Evolutionary conservation across 37 sponge, comb jelly and placozoan genomes (phyloP), one percentile per base, ranked within the genome.

Genomic region (Beroe forskalii): DNA sequence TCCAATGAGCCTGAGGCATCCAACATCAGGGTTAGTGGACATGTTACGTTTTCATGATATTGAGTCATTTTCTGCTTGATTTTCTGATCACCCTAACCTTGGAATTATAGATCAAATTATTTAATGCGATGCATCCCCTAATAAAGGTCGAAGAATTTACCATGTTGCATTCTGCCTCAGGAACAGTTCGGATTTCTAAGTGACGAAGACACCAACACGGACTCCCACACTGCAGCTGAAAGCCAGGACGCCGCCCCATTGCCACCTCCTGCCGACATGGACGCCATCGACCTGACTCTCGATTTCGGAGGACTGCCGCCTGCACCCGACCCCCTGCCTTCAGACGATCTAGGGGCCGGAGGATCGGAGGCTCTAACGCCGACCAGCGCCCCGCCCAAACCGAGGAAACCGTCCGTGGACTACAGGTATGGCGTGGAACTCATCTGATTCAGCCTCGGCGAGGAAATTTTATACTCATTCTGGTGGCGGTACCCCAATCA

Each of bases 141-240:
- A n/a, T n/a, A n/a, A n/a, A n/a, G n/a, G n/a, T n/a, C n/a, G n/a
- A n/a, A n/a, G n/a, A n/a, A n/a, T n/a, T n/a, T n/a, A n/a, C n/a
- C n/a, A n/a, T n/a, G n/a, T n/a, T n/a, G n/a, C n/a, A n/a, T n/a
- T n/a, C n/a, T n/a, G n/a, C 72, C 1, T 0, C 86, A 80, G 86
- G 86, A 80, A 38, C 48, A 42, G 30, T 80, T 80, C 35, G 86
- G 86, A 1, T 80, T 80, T 48, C 55, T 80, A 37, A 80, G 35
- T 38, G 86, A 80, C 55, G 86, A 80, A 27, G 86, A 80, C 48
- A 80, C 86, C 4, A 44, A 32, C 8, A 80, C 86, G 27, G 86
- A 80, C 43, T 44, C 86, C n/a, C 44, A 41, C 30, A 35, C 86
- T 6, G 24, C 40, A 23, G 28, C 86, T 20, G 55, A 44, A 22